These are phyloP conservation scores for Novumbra hubbsi DNA, from an alignment of 2,797 vertebrate species.

Conservation along the genomic window DNA sequence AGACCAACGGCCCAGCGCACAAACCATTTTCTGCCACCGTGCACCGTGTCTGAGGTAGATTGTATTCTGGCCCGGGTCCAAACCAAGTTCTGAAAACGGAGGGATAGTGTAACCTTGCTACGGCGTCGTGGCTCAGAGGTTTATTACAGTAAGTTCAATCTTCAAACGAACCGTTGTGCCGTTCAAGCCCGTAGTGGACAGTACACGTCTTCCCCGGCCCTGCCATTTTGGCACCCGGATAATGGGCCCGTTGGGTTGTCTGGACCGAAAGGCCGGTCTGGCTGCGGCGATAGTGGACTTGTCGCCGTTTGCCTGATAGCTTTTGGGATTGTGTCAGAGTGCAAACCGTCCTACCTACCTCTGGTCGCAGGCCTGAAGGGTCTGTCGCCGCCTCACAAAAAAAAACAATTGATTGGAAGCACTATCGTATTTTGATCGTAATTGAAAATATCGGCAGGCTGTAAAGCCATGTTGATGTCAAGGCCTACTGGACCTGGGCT, in stretches of 20 bases:
- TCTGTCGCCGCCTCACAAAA: neutral
- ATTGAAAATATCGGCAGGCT: neutral
- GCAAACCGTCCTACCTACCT: conserved; percentile 1
- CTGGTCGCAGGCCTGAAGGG: conserved; percentile 3
- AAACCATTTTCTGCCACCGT: no score
- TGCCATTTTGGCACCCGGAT: conserved; percentile 1
- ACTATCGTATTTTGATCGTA: neutral
- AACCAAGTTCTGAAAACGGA: neutral
- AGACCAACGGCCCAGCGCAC: no score
- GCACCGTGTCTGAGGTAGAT: no score
- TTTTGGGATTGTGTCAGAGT: conserved; percentile 23
- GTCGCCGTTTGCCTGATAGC: conserved; percentile 26
- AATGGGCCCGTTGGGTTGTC: conserved; percentile 4
- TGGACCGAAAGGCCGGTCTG: conserved; percentile 8
- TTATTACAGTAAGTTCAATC: neutral
- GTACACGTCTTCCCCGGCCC: neutral
- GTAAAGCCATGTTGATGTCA: neutral
- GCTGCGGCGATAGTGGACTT: conserved; percentile 19
- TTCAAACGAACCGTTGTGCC: neutral
- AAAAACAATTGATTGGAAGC: neutral
- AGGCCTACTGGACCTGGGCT: conserved; percentile 20
- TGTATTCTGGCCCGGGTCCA: neutral
- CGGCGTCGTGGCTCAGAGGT: neutral
- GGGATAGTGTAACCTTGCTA: no score
- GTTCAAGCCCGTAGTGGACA: neutral